A percentile compares a stretch with the other conserved stretches of the same genome.
These are phyloP conservation scores for Peromyscus leucopus DNA, from an alignment of 2,113 vertebrate genomes.

Conservation along the genomic window DNA sequence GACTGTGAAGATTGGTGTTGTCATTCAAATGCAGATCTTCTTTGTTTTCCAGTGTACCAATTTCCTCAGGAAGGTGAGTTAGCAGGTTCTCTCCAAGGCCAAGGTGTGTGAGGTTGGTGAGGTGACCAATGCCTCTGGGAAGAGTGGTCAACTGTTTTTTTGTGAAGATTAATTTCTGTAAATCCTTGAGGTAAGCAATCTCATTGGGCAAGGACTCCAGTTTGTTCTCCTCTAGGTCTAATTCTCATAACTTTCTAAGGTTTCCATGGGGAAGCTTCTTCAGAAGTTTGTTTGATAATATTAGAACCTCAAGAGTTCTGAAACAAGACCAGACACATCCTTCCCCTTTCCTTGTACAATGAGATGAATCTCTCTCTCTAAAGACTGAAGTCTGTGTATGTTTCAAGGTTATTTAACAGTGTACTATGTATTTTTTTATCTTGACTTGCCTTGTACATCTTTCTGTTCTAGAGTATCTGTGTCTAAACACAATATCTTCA, in stretches of 20 bases:
- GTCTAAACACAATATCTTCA: constrained; percentile 92
- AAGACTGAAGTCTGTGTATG: constrained; percentile 90
- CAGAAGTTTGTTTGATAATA: constrained; percentile 99
- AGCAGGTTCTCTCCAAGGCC: constrained; percentile 98
- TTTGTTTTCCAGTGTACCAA: constrained; percentile 99
- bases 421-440: constrained; percentile 91
- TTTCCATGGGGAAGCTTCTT: constrained; percentile 98
- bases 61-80: constrained; percentile 99
- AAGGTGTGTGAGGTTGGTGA: constrained; percentile 98
- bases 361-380: constrained; percentile 91
- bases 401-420: constrained; percentile 91
- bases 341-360: constrained; percentile 89
- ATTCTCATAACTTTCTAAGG: constrained; percentile 96
- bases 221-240: constrained; percentile 99
- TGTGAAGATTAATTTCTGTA: constrained; percentile 97
- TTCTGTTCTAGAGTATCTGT: constrained; percentile 88
- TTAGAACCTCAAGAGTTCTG: constrained; percentile 94
- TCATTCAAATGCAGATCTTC: constrained; percentile 99
- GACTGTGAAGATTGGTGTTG: constrained; percentile 98
- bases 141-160: constrained; percentile 99
- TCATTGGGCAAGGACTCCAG: constrained; percentile 91
- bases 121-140: constrained; percentile 98
- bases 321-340: constrained; percentile 10
- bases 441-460: constrained; percentile 90
- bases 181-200: too few relatives aligned